Percentiles rank a stretch among this genome's conserved stretches.
Evolutionary conservation across 1,140 invertebrate genomes (phyloP).

Genomic region (Acromyrmex echinatior): DNA sequence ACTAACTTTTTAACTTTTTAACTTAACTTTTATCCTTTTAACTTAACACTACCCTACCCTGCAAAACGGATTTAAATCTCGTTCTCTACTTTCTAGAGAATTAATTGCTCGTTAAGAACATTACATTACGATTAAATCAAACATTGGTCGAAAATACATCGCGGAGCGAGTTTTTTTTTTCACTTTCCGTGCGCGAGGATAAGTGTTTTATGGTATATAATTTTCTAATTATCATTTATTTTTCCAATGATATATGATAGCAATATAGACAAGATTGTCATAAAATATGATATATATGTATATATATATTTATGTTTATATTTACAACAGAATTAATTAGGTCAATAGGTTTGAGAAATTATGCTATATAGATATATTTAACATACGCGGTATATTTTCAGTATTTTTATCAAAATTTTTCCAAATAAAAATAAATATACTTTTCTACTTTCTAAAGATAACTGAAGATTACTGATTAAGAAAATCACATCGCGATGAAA

Average conservation of each 20-base stretch:
- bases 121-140: conserved; percentile 21
- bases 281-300: neutral
- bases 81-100: conserved; percentile 33
- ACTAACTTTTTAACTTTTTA: no score
- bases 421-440: neutral
- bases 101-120: conserved; percentile 28
- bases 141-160: neutral
- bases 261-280: neutral
- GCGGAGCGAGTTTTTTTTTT: conserved; percentile 1
- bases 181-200: conserved; percentile 20
- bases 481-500: conserved; percentile 37
- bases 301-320: neutral
- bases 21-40: no score
- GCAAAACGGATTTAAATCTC: neutral
- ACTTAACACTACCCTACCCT: no score
- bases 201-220: neutral
- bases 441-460: conserved; percentile 33
- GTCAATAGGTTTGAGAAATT: neutral
- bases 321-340: conserved; percentile 21
- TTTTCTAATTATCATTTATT: conserved; percentile 46
- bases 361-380: neutral
- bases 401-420: neutral
- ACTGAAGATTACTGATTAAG: conserved; percentile 26
- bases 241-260: conserved; percentile 4
- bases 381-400: neutral